Evolutionary conservation across 2,113 vertebrate species (phyloP).

Genomic region (Sterrhoptilus dennistouni): DNA sequence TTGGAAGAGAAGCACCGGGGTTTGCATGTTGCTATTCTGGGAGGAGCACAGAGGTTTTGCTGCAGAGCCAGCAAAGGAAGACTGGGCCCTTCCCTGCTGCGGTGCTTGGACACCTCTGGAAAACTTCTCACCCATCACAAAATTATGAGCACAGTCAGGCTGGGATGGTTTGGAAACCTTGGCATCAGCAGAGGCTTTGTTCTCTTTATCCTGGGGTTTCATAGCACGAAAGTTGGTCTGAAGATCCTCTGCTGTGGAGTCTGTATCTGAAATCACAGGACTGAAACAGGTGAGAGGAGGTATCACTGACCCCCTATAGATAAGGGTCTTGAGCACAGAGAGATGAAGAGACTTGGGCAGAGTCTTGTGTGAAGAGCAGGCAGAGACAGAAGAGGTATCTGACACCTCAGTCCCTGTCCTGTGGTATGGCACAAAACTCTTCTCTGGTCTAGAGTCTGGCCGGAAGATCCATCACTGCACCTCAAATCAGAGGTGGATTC

Average conservation of each 20-base stretch:
- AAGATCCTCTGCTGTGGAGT: background rate
- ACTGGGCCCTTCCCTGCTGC: background rate
- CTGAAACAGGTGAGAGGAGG: background rate
- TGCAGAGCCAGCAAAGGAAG: background rate
- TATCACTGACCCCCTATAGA: rapidly evolving
- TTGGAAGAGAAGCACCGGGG: constrained; percentile 28
- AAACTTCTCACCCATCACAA: background rate
- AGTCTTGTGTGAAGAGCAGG: background rate
- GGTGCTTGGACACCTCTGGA: background rate
- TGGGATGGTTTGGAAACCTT: background rate
- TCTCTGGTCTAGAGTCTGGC: background rate
- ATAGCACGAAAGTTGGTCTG: rapidly evolving
- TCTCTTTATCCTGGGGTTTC: background rate
- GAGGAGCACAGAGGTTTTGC: background rate
- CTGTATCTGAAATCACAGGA: background rate
- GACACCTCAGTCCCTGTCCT: background rate
- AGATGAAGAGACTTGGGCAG: background rate
- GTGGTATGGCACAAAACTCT: background rate
- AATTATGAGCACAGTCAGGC: background rate
- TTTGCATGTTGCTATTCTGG: constrained; percentile 21
- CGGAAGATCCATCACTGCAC: background rate
- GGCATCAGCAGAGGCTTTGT: background rate
- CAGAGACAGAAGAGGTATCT: background rate
- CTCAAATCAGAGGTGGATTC: background rate
- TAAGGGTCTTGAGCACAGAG: background rate